Conservation (phyloP, 2,888 invertebrate species). For the Ormyrus pomaceus region DNA sequence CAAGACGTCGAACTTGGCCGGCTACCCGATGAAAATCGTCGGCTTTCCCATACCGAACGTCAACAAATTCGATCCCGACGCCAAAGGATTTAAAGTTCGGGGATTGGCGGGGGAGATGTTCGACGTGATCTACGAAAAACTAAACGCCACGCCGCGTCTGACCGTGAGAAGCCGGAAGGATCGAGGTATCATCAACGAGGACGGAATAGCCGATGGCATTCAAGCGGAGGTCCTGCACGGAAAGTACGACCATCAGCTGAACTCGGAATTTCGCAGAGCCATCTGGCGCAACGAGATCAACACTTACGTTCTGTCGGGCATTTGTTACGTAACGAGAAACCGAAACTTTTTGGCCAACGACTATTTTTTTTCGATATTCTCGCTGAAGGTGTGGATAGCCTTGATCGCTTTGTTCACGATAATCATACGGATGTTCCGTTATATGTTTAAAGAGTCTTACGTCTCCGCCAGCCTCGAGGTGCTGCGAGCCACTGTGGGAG, state of each 20-base stretch:
- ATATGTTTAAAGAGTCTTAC: conserved; percentile 8
- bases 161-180: not conserved
- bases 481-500: not conserved
- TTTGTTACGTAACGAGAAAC: conserved; percentile 3
- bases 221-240: conserved; percentile 20
- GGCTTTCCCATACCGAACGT: no score
- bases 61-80: no score
- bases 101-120: not conserved
- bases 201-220: not conserved
- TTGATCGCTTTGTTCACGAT: not conserved
- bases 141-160: conserved; percentile 1
- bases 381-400: not conserved
- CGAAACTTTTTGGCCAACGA: not conserved
- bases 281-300: conserved; percentile 26
- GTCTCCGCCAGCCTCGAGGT: not conserved
- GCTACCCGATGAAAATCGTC: not conserved
- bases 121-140: no score
- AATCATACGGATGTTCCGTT: not conserved
- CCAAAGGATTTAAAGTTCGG: not conserved
- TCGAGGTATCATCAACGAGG: conserved; percentile 19
- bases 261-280: conserved; percentile 6
- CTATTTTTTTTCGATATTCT: not conserved
- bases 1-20: not conserved
- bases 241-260: conserved; percentile 21
- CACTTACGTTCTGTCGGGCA: not conserved